Percentiles rank a stretch among this genome's conserved stretches.
These are phyloP conservation scores for Limnephilus rhombicus DNA, from an alignment of 2,888 invertebrate species.

Conservation along the genomic window DNA sequence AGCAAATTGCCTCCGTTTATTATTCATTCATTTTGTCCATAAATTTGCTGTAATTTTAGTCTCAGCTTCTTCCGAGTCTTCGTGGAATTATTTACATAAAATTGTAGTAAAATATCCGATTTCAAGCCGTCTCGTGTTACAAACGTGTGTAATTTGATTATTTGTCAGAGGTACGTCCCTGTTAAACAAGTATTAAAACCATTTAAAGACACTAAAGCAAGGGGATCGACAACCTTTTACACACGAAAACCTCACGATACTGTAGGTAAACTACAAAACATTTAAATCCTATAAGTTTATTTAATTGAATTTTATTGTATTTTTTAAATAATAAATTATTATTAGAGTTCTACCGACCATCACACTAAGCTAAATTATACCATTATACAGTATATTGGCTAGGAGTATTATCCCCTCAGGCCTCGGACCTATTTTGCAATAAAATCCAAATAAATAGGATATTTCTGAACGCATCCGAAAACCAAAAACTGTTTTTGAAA, in stretches of 20 bases:
- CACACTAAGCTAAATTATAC: no score
- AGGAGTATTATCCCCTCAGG: no score
- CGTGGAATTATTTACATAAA: constrained; percentile 38
- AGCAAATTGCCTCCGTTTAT: neutral
- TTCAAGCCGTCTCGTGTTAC: constrained; percentile 10
- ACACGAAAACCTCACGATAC: neutral
- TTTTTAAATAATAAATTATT: no score
- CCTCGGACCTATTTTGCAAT: no score
- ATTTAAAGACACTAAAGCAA: neutral
- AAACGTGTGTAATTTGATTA: constrained; percentile 28
- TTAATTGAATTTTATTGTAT: no score
- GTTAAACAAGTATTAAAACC: neutral
- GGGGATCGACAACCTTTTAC: neutral
- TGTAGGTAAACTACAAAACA: neutral
- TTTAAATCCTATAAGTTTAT: no score
- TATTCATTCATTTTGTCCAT: neutral
- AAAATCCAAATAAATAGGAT: no score
- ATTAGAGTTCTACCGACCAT: no score
- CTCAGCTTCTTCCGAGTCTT: neutral
- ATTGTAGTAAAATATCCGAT: constrained; percentile 22
- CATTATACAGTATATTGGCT: no score
- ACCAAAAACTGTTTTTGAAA: no score
- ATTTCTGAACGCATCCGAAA: no score
- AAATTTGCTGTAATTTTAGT: constrained; percentile 17
- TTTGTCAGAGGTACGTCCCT: neutral